Conservation (phyloP, 2,797 vertebrate species). For the Microhierax caerulescens region DNA sequence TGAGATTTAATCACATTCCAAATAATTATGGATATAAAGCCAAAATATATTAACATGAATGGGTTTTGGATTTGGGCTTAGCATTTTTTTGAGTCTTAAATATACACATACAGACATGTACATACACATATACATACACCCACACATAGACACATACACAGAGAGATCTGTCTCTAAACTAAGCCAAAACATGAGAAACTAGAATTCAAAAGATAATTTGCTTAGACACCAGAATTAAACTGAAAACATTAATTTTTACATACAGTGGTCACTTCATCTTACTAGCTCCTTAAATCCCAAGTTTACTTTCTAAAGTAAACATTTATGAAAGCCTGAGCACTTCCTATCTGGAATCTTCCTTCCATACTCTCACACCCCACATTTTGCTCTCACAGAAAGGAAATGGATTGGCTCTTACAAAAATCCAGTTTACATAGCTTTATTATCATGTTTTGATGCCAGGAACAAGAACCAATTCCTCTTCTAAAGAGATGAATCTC, state of each 20-base stretch:
- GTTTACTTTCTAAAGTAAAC: not conserved
- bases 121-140: conserved; percentile 29
- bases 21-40: conserved; percentile 31
- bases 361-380: not conserved
- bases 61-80: not conserved
- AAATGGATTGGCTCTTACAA: not conserved
- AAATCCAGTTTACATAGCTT: not conserved
- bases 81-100: conserved; percentile 46
- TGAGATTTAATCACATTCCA: conserved; percentile 19
- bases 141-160: conserved; percentile 6
- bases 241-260: not conserved
- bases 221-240: not conserved
- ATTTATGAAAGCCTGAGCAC: not conserved
- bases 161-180: conserved; percentile 20
- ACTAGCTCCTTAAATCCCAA: not conserved
- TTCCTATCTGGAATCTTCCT: not conserved
- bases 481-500: not conserved
- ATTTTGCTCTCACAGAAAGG: not conserved
- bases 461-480: not conserved
- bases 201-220: not conserved
- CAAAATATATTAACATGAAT: conserved; percentile 31
- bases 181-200: conserved; percentile 21
- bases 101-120: conserved; percentile 10
- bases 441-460: not conserved
- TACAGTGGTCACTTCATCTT: not conserved